Conservation (phyloP, 2,888 invertebrate genomes). For the Mystacides longicornis region DNA sequence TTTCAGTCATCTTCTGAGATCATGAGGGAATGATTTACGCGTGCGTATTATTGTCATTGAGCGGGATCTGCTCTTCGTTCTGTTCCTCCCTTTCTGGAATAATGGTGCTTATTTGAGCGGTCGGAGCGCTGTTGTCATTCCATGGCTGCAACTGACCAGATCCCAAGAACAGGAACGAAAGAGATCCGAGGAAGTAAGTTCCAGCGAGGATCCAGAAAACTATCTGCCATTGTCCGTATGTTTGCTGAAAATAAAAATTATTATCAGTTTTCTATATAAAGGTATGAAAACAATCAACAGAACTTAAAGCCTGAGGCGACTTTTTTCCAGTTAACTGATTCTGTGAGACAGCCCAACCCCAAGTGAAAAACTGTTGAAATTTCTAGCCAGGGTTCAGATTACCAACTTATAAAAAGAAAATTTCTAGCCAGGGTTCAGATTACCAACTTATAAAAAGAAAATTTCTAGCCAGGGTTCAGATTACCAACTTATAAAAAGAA, state of each 20-base stretch:
- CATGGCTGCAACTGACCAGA: slow-evolving; percentile 57
- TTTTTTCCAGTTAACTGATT: no score
- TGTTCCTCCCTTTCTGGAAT: slow-evolving; percentile 8
- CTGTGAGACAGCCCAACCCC: no score
- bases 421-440: no score
- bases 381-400: no score
- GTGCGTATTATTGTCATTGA: slow-evolving; percentile 35
- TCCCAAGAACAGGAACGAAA: slow-evolving; percentile 57
- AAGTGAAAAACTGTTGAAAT: no score
- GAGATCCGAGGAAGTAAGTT: slow-evolving; percentile 61
- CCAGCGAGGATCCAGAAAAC: slow-evolving; percentile 74
- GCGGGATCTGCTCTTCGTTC: slow-evolving; percentile 36
- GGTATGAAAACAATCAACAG: no score
- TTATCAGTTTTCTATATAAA: not conserved
- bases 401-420: no score
- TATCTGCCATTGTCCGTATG: slow-evolving; percentile 69
- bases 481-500: no score
- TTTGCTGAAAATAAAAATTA: slow-evolving; percentile 47
- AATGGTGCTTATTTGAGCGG: not conserved
- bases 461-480: no score
- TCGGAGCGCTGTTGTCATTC: slow-evolving; percentile 31
- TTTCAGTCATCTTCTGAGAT: slow-evolving; percentile 6
- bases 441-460: no score
- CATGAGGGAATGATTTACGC: slow-evolving; percentile 18
- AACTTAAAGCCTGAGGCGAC: no score